Evolutionary conservation across 2,797 vertebrate species (phyloP), one percentile per base, ranked within the genome.

Genomic region (Siniperca undulata): DNA sequence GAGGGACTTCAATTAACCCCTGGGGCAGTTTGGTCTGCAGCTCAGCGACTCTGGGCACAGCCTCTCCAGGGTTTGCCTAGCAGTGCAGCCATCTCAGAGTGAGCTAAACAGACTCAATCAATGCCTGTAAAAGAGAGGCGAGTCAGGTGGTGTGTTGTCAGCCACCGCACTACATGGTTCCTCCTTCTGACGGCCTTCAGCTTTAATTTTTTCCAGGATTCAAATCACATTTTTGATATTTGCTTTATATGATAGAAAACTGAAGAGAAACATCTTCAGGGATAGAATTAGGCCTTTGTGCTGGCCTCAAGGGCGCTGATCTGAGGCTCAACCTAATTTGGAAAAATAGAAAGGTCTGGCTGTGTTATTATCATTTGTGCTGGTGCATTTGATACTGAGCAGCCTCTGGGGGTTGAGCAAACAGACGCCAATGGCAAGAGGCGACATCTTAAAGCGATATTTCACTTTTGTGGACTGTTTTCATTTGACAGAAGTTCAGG

Each of bases 201-300:
- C 84, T 84, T 91, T 92, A 91, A 94, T 95, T 95, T 96, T 95
- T 94, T 84, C 88, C 89, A 48, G 82, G 88, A 96, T 96, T 96
- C 96, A 94, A 96, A 96, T 95, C 96, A 96, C 96, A 96, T 96
- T 96, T 97, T 94, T 95, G 94, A 95, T 97, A 96, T 97, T 97
- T 97, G 95, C 96, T 96, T 93, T 95, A 91, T 95, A 96, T 96
- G 94, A 96, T 95, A 91, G 95, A 91, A 95, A 95, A 95, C 90
- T 93, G 91, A 94, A 86, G 89, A 87, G 89, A 89, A 95, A 86
- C 87, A 89, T 94, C 94, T 90, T 81, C 61, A 42, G 91, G 94
- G 94, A 94, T 30, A 93, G 93, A 91, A 91, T 94, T 82, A 88
- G 75, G 80, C 73, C 77, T 74, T 38, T 72, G 85, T 59, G 76